phyloP scores from a whole-genome alignment of 2,113 vertebrate genomes.

The Phoenicopterus ruber region DNA sequence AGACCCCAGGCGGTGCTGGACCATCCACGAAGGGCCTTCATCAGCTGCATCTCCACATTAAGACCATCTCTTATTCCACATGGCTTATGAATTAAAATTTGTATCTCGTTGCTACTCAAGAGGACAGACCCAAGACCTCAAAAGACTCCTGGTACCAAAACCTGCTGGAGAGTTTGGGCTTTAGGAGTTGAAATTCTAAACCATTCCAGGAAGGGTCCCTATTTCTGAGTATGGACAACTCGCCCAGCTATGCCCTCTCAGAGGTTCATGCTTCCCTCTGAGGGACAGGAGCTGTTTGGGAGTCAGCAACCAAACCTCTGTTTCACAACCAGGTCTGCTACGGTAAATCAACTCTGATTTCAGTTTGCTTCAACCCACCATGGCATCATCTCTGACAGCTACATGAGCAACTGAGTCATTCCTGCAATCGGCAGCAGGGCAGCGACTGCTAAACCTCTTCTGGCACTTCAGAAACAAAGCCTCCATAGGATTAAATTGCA shows the following conservation, averaged over 20 bases:
- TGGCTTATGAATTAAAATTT: background rate
- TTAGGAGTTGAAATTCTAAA: background rate
- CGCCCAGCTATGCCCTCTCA: background rate
- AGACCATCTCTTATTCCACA: background rate
- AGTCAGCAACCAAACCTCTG: background rate
- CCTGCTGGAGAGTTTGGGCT: background rate
- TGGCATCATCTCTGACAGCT: background rate
- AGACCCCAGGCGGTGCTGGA: background rate
- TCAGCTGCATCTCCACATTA: background rate
- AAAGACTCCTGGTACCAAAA: background rate
- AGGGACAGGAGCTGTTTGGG: background rate
- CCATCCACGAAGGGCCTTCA: background rate
- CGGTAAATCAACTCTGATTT: background rate
- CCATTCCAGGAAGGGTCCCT: background rate
- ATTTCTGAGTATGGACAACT: background rate
- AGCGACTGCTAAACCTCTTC: background rate
- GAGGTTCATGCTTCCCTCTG: background rate
- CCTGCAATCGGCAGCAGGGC: background rate
- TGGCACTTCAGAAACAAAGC: background rate
- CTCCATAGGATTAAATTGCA: background rate
- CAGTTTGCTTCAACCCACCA: background rate
- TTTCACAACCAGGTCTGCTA: background rate
- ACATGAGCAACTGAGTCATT: background rate
- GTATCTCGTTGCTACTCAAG: background rate
- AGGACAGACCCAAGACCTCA: background rate